Base-by-base conservation (phyloP, 2,113 vertebrate genomes). In the Rhinogobius similis region DNA sequence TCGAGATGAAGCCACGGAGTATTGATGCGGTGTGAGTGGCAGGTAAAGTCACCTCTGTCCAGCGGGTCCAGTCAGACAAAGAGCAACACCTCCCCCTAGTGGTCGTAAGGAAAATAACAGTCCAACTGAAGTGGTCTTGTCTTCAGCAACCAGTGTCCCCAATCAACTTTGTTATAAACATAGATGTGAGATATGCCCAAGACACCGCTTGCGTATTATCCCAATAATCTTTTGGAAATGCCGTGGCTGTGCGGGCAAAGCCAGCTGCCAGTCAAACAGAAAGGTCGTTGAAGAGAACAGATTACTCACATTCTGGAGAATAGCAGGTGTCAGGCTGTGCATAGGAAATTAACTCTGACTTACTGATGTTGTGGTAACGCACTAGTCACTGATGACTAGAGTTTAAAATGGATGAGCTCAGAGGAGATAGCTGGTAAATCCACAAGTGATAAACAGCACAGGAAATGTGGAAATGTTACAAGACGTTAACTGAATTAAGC, bases 41-140 rank as follows among this genome's bases (percentile, higher is more conserved):
- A 89, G 88, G 77, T 83, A 86, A 88, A 85, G 87, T 86, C 87
- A 86, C 80, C 81, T 81, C 75, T 72, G 62, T 62, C 53, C 11
- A 32, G 2, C 44, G 20, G 50, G 26, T 38, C 1, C 21, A 12
- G 13, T 4, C 26, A 58, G 79, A 21, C 50, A 67, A 72, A 82
- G 85, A 82, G 44, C 82, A 86, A 84, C 11, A 80, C 12, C 78
- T 70, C 88, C 89, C 79, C 85, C 89, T 89, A 62, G 81, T 77
- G 90, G 84, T 0, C 4, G 1, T 5, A 5, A 1, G 7, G 0
- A 72, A 2, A 4, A 5, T 23, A 23, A 23, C 1, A 5, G 4
- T 48, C 39, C 39, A 13, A 58, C 41, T 13, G 3, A 62, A 11
- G 5, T 14, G 23, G 32, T 21, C 4, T 36, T 41, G 38, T 2